Base-by-base conservation (phyloP, 92 coral and sea anemone species). In the Plumapathes pennacea region DNA sequence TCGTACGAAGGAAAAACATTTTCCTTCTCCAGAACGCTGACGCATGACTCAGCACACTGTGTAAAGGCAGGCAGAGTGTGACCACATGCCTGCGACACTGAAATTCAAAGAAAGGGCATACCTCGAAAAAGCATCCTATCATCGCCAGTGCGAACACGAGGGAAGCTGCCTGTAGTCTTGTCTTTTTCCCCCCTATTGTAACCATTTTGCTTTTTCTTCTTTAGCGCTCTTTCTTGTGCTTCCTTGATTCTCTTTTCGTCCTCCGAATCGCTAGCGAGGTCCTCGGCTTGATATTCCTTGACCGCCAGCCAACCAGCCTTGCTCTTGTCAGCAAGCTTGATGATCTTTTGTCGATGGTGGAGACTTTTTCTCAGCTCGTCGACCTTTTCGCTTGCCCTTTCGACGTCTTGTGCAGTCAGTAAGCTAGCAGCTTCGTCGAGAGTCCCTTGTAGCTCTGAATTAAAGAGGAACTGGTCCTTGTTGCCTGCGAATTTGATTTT, bases 241-340 rank as follows among this genome's bases (percentile, higher is more conserved):
- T 59, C 42, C 10, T 38, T 18, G 20, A 57, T 68, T 39, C 65
- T 54, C 46, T 70, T 57, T 42, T 64, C 72, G 56, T 37, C 72
- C 10, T 50, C 65, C 21, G 46, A 58, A 4, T 58, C 44, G 55
- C 65, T 58, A 17, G 65, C 57, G 31, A 51, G 53, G 19, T 60
- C 67, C 67, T 60, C 67, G 5, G 70, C 59, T 43, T 69, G 38
- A 42, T 55, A 69, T 27, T 69, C 54, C 42, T 39, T 69, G n/a
- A n/a, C n/a, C n/a, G n/a, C n/a, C 28, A 69, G 52, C 76, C 76
- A 69, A 2, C 76, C 76, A 4, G 77, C 57, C 32, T 69, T 59
- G 57, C 77, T 69, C 15, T 69, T 69, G 22, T 69, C 70, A 14
- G 68, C 70, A 25, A 69, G 48, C 38, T 69, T 69, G 28, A 58